Base-by-base conservation (phyloP, 2,888 invertebrate genomes). In the Yponomeuta plumbellus region DNA sequence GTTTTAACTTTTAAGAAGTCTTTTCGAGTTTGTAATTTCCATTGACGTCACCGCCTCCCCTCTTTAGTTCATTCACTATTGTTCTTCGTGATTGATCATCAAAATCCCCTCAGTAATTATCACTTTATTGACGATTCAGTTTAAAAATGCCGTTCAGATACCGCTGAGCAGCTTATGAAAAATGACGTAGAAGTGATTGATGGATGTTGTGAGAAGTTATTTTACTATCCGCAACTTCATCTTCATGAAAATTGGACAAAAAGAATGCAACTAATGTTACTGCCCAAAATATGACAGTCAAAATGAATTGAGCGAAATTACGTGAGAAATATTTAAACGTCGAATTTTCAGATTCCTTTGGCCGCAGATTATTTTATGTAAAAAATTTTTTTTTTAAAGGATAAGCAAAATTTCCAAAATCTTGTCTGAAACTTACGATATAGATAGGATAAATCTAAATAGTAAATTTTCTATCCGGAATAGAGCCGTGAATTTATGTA, bases 11-110 rank as follows among this genome's bases (percentile, higher is more conserved):
- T 26, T 61, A 34, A 34, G 23, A 52, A 52, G 17, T 17, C 44
- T 17, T 17, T 44, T 13, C 11, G 17, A 44, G 44, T 44, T 44
- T 17, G 44, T 44, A 3, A 44, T 13, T 1, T 57, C 17, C 21
- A 44, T 26, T n/a, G 40, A 4, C 21, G 22, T 40, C 20, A 63
- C 56, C 66, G 58, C 64, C 64, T 64, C 67, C 58, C 23, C 56
- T 34, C 26, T 11, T 63, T 23, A 61, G 61, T 64, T 57, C 56
- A 58, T 59, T 64, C 59, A 64, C 64, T 68, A 64, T 67, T 66
- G 67, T 70, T 80, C 81, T 83, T 81, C 76, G 80, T 85, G 84
- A 86, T 85, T 74, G 83, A 86, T 85, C 79, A 79, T 79, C 72
- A 67, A 64, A 67, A 69, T 74, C 83, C 83, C 83, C 75, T 70